Evolutionary conservation across 2,797 vertebrate species (phyloP), one percentile per base, ranked within the genome.

Genomic region (Myotis daubentonii): DNA sequence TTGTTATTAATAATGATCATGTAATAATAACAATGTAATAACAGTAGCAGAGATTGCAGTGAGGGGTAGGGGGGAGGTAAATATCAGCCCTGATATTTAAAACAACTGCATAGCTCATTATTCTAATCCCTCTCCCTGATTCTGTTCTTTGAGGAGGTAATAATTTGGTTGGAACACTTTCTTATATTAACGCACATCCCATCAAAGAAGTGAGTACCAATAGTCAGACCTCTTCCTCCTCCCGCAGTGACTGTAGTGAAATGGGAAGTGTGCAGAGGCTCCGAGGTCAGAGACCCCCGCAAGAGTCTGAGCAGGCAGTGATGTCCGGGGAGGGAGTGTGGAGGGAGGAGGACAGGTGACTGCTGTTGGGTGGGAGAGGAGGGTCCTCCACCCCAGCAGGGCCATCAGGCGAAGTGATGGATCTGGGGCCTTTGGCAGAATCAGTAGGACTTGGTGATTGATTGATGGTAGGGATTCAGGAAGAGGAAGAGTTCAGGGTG

Each of bases 371-470:
- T 62, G 5, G 33, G 38, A 44, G 47, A 81, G 15, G 28, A 38
- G 1, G 1, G 6, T 2, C 79, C 49, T 8, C 70, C 0, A 8
- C 22, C 19, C 19, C 1, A 2, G 13, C 6, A 38, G 16, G 68
- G 44, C 49, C 41, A 2, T 71, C 23, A 5, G 30, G 30, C 36
- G 6, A 38, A 57, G 28, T 36, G 28, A 11, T 30, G 71, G 13
- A 1, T 55, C 41, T 80, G 71, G 19, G 30, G 38, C 11, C 4
- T 1, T 30, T 5, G 16, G 15, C 30, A 62, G 36, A 55, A 4
- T 44, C 33, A 5, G 0, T 38, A 1, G 49, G 28, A n/a, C 55
- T 28, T 66, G 51, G 36, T 6, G 5, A 57, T 41, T 16, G n/a
- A 12, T 30, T 28, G 65, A 15, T 16, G 4, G 11, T 13, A 8